A percentile compares a stretch with the other conserved stretches of the same genome.
Evolutionary conservation across 1,140 invertebrate species (phyloP).

Genomic region (Argopecten irradians): DNA sequence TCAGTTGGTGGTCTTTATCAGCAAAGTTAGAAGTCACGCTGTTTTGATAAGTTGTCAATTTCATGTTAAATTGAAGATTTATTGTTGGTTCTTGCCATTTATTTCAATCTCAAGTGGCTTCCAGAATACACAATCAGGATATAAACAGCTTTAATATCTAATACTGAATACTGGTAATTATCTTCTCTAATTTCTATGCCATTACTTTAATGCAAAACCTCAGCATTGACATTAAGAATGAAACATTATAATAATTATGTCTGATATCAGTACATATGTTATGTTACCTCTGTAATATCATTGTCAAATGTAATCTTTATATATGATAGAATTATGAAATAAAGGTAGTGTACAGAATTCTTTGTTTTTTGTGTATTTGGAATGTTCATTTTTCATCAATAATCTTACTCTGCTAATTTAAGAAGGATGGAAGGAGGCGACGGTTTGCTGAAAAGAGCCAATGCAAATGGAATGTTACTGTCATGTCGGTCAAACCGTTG

Average conservation of each 20-base stretch:
- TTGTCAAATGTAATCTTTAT: slow-evolving; percentile 23
- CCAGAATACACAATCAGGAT: background rate
- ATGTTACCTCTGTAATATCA: slow-evolving; percentile 1
- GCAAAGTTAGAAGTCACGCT: too few relatives aligned
- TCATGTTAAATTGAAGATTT: background rate
- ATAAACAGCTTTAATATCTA: background rate
- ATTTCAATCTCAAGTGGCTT: background rate
- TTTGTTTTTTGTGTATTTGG: background rate
- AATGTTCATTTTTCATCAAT: too few relatives aligned
- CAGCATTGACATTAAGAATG: background rate
- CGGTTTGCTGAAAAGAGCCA: slow-evolving; percentile 54
- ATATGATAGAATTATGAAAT: slow-evolving; percentile 19
- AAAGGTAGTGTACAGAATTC: slow-evolving; percentile 4
- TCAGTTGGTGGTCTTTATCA: too few relatives aligned
- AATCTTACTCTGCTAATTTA: too few relatives aligned
- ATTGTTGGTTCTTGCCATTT: background rate
- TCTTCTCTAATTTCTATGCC: background rate
- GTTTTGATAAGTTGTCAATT: too few relatives aligned
- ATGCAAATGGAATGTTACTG: too few relatives aligned
- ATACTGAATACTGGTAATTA: background rate
- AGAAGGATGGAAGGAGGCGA: slow-evolving; percentile 40
- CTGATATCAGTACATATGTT: background rate
- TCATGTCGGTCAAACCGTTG: too few relatives aligned
- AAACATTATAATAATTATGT: background rate
- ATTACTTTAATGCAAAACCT: background rate